Evolutionary conservation across 2,113 vertebrate species (phyloP).

Genomic region (Axis porcinus): DNA sequence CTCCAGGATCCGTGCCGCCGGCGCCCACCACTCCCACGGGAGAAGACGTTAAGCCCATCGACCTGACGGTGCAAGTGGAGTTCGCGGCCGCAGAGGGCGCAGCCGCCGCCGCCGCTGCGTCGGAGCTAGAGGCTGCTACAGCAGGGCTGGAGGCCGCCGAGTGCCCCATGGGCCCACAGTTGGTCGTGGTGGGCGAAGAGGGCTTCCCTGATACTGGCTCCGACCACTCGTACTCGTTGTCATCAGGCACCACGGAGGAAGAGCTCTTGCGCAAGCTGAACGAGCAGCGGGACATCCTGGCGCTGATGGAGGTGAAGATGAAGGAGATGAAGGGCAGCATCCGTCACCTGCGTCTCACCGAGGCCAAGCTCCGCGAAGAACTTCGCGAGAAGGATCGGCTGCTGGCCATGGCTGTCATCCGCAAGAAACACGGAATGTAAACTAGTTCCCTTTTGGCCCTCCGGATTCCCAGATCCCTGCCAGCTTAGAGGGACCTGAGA

Average conservation of each 20-base stretch:
- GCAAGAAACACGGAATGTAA: slow-evolving; percentile 90
- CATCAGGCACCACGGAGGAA: slow-evolving; percentile 93
- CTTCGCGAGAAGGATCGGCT: slow-evolving; percentile 94
- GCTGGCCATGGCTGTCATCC: slow-evolving; percentile 82
- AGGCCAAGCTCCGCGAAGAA: slow-evolving; percentile 94
- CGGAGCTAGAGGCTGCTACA: slow-evolving; percentile 62
- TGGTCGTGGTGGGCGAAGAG: slow-evolving; percentile 75
- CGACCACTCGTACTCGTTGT: slow-evolving; percentile 96
- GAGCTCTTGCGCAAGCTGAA: slow-evolving; percentile 96
- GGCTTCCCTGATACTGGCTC: slow-evolving; percentile 79
- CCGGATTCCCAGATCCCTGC: slow-evolving; percentile 9
- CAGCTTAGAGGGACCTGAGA: slow-evolving; percentile 12
- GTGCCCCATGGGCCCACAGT: slow-evolving; percentile 66
- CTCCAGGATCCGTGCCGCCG: slow-evolving; percentile 43
- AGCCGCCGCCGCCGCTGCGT: slow-evolving; percentile 67
- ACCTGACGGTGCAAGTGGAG: slow-evolving; percentile 85
- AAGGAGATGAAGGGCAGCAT: slow-evolving; percentile 99
- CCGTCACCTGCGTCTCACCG: slow-evolving; percentile 91
- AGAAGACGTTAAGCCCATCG: slow-evolving; percentile 89
- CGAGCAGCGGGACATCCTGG: slow-evolving; percentile 97
- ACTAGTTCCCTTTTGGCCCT: neutral
- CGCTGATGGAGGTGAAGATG: slow-evolving; percentile 98
- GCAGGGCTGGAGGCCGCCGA: slow-evolving; percentile 70
- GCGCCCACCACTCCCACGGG: slow-evolving; percentile 64
- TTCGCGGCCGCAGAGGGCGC: slow-evolving; percentile 72